Base-by-base conservation (phyloP, 1,140 invertebrate species). In the Macrosteles quadrilineatus region DNA sequence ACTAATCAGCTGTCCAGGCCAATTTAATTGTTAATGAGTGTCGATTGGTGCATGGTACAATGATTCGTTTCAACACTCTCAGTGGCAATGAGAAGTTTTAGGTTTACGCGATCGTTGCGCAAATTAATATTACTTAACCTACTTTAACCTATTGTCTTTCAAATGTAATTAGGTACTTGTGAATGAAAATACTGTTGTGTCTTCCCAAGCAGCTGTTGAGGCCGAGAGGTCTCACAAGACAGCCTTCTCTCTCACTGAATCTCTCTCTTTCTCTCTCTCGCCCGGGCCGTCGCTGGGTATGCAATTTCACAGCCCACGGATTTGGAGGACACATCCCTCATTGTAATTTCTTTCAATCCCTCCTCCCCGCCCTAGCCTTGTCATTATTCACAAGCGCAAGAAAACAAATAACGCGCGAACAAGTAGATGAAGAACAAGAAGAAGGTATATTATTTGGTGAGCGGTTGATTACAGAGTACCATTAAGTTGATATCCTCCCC, bases 301-400 rank as follows among this genome's bases (percentile, higher is more conserved):
- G 65, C 65, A 67, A 67, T 67, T 67, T 67, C 65, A 67, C 65
- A 67, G 65, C 27, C 65, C 40, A 67, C 9, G 65, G 65, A 67
- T 50, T 53, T 45, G 27, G 32, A 43, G 63, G 43, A 50, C 65
- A 67, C 43, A 67, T 67, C 65, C 65, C 47, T 67, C 65, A 67
- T 67, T 67, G 65, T 67, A 67, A 67, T 67, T 67, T 67, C 65
- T 67, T 67, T 67, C 65, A 47, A 67, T 67, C 47, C 65, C 47
- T 36, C 43, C 40, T 40, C 40, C 21, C 27, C 65, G 27, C 43
- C 53, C 65, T 23, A 2, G 4, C 47, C 4, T 3, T 23, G 45
- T 53, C 65, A 67, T 67, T 67, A 67, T 67, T 67, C 65, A 67
- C 19, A 19, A 66, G 40, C 43, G 65, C 36, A 21, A n/a, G 29